Conservation (phyloP, 2,113 vertebrate genomes). For the zebrafish (Danio rerio) region GRCz12tu NC_133189.1:47088001-47088500, state of each 20-base stretch:
- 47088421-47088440: too few relatives aligned
- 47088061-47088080: constrained; percentile 18
- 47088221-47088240: constrained; percentile 21
- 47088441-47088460: too few relatives aligned
- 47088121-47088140: constrained; percentile 54
- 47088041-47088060: constrained; percentile 46
- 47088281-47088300: background rate
- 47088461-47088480: too few relatives aligned
- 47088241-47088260: background rate
- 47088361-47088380: background rate
- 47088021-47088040: constrained; percentile 62
- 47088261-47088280: background rate
- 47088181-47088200: constrained; percentile 41
- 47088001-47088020: constrained; percentile 47
- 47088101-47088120: constrained; percentile 51
- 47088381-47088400: background rate
- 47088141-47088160: constrained; percentile 59
- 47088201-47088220: constrained; percentile 23
- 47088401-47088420: background rate
- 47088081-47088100: constrained; percentile 22
- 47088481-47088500: too few relatives aligned
- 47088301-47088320: background rate
- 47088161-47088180: constrained; percentile 39
- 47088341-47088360: background rate
- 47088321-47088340: background rate